Percentiles rank a stretch among this genome's conserved stretches.
phyloP scores from a whole-genome alignment of 2,113 vertebrate species.

The Vulpes vulpes region DNA sequence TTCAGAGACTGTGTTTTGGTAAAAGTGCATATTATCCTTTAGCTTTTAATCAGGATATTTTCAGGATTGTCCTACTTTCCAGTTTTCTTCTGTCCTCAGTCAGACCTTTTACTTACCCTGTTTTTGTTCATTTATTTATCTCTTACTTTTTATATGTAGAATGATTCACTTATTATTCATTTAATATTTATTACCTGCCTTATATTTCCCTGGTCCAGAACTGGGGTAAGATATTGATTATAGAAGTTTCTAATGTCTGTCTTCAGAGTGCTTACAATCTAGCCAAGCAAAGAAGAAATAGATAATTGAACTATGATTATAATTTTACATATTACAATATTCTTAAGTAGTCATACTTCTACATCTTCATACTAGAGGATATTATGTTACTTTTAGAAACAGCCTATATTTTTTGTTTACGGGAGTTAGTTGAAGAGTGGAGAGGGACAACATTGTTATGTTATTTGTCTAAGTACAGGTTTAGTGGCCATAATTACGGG shows the following conservation, averaged over 20 bases:
- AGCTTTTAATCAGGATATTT: conserved; percentile 7
- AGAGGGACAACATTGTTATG: background rate
- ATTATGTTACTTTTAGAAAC: conserved; percentile 19
- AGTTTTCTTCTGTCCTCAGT: background rate
- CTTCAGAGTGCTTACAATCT: background rate
- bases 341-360: conserved; percentile 5
- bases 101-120: conserved; percentile 20
- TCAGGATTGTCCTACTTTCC: background rate
- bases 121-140: conserved; percentile 18
- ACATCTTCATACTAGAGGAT: background rate
- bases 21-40: background rate
- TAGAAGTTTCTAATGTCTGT: background rate
- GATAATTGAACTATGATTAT: background rate
- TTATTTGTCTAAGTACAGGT: conserved; percentile 38
- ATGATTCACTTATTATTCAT: background rate
- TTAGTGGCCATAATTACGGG: background rate
- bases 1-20: conserved; percentile 10
- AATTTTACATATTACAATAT: conserved; percentile 27
- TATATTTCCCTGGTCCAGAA: background rate
- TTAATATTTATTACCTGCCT: background rate
- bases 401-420: conserved; percentile 13
- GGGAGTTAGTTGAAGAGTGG: background rate
- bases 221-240: background rate
- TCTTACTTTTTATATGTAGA: background rate
- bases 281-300: background rate